These are phyloP conservation scores for Rana temporaria DNA, from an alignment of 2,113 vertebrate species.

Conservation along the genomic window DNA sequence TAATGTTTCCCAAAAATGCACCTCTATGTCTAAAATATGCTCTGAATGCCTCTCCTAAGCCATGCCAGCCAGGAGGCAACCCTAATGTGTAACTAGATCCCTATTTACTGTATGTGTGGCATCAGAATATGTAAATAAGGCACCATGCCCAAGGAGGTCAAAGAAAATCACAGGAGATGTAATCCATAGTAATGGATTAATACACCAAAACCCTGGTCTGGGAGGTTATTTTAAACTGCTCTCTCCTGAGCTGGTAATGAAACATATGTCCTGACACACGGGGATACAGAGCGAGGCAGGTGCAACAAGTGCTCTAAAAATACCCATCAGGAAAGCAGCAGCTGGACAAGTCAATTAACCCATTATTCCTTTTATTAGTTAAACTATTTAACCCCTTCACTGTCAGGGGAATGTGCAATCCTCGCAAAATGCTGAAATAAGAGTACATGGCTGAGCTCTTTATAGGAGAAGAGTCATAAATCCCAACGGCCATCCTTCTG, in stretches of 20 bases:
- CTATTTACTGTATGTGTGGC: no score
- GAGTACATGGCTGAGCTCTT: neutral
- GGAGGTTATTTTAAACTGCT: conserved; percentile 33
- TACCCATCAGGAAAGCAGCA: conserved; percentile 28
- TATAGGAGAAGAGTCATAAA: neutral
- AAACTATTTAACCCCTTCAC: conserved; percentile 24
- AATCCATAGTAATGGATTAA: conserved; percentile 24
- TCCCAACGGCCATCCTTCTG: no score
- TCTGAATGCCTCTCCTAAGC: no score
- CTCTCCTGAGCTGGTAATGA: conserved; percentile 20
- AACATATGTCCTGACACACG: conserved; percentile 44
- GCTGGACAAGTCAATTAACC: conserved; percentile 46
- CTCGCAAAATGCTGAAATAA: neutral
- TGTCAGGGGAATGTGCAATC: conserved; percentile 11
- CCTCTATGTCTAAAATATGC: no score
- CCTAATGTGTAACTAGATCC: no score
- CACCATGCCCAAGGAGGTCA: neutral
- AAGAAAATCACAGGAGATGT: neutral
- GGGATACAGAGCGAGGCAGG: conserved; percentile 45
- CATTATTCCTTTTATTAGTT: conserved; percentile 33
- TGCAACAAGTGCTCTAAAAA: conserved; percentile 49
- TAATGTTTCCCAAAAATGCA: no score
- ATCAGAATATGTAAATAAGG: no score
- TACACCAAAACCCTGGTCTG: neutral
- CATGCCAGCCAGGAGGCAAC: no score